Evolutionary conservation across 2,888 invertebrate species (phyloP), one percentile per base, ranked within the genome.

Genomic region (Aphodius granarius): DNA sequence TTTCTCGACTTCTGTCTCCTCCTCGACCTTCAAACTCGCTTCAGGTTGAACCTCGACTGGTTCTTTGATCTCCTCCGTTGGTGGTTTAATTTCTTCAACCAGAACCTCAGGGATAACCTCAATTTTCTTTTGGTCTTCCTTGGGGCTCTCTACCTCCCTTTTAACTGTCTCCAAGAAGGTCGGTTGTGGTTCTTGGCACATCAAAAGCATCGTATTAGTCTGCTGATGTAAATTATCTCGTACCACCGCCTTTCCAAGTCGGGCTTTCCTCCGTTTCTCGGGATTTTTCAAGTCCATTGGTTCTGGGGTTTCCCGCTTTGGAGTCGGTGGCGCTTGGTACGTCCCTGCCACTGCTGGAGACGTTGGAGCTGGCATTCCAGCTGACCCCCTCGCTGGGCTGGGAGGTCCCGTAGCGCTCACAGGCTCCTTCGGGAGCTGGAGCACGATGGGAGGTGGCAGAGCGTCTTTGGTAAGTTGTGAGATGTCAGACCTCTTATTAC

Each of bases 401-500:
- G 92, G 92, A 0, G 92, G 92, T 1, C 92, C 92, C n/a, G 87
- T 86, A 77, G 88, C 87, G 83, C 89, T 86, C 76, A 87, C 82
- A 81, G 89, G 89, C 81, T 89, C 89, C 79, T 88, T 81, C 2
- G 89, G 89, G 71, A 89, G 84, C 18, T 89, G 88, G 79, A 89
- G 84, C 66, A 89, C 89, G 73, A 89, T 88, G 43, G 89, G 88
- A 72, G 87, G 87, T 73, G 87, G 85, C 73, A 82, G 86, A 81
- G 86, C 83, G 79, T 87, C 86, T 83, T 87, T 87, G 80, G 86
- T 85, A 78, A 86, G 85, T 77, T 83, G 82, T 77, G 85, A 81
- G 79, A 86, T 85, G 82, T 85, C 85, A 83, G 88, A 87, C 88
- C 88, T 89, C 92, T 95, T 95, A 94, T 94, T 95, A 95, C 95